Percentiles rank a stretch among this genome's conserved stretches.
These are phyloP conservation scores for Lochmaea crataegi DNA, from an alignment of 2,888 invertebrate species.

Conservation along the genomic window DNA sequence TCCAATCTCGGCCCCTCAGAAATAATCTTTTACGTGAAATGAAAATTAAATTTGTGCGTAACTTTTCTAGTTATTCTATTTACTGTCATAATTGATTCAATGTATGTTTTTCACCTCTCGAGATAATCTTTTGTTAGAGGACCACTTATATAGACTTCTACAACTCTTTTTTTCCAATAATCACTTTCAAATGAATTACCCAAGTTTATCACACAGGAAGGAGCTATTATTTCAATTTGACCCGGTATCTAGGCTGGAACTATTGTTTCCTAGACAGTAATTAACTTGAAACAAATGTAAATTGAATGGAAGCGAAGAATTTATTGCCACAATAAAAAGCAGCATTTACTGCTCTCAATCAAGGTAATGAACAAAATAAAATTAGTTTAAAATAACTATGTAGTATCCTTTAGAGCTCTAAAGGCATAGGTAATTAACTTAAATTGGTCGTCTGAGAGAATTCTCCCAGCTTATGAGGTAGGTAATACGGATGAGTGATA, in stretches of 20 bases:
- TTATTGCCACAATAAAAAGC: conserved; percentile 1
- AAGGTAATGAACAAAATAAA: conserved; percentile 4
- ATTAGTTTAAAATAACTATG: conserved; percentile 1
- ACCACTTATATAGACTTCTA: too few species aligned
- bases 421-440: neutral
- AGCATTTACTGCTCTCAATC: conserved; percentile 3
- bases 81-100: too few species aligned
- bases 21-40: too few species aligned
- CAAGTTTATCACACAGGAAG: neutral
- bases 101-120: too few species aligned
- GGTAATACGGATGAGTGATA: neutral
- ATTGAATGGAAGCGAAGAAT: conserved; percentile 5
- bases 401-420: neutral
- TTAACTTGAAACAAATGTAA: neutral
- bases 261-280: neutral
- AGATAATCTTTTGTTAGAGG: too few species aligned
- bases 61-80: too few species aligned
- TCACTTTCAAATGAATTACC: neutral
- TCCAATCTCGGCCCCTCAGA: too few species aligned
- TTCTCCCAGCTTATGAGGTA: neutral
- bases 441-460: neutral
- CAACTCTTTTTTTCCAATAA: neutral
- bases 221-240: neutral
- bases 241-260: neutral
- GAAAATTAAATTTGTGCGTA: too few species aligned